These are phyloP conservation scores for Cyanoliseus patagonus DNA, from an alignment of 2,113 vertebrate species.

Conservation along the genomic window DNA sequence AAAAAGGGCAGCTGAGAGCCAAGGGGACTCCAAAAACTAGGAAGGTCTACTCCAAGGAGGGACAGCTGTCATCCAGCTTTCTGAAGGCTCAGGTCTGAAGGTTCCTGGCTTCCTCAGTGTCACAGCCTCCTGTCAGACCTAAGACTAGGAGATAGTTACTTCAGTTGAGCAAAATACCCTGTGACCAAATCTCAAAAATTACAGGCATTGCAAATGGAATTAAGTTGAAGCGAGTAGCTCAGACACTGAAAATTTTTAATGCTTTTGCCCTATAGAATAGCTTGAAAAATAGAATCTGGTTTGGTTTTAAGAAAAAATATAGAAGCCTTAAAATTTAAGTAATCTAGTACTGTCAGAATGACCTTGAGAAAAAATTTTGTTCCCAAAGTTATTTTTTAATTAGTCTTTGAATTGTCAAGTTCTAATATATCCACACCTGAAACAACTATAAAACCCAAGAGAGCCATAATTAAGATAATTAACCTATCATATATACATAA, in stretches of 20 bases:
- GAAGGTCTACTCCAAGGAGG: not conserved
- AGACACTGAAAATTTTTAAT: not conserved
- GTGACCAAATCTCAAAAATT: not conserved
- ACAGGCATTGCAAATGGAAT: not conserved
- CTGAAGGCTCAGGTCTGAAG: not conserved
- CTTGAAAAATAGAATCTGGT: not conserved
- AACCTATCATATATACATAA: not conserved
- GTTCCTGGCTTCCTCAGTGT: not conserved
- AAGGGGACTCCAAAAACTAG: not conserved
- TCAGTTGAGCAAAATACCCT: not conserved
- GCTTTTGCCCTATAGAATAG: not conserved
- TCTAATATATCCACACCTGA: not conserved
- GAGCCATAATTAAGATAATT: conserved; percentile 51
- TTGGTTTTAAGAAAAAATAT: not conserved
- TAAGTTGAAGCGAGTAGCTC: not conserved
- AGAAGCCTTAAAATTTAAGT: not conserved
- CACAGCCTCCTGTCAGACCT: not conserved
- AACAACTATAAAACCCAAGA: not conserved
- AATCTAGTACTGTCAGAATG: not conserved
- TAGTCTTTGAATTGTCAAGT: not conserved
- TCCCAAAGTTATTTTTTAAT: not conserved
- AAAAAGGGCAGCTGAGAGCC: not conserved
- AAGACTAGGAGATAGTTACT: not conserved
- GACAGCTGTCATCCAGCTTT: not conserved
- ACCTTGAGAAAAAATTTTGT: not conserved